phyloP scores from a whole-genome alignment of 2,797 vertebrate genomes.

The Poliocrania exsul region DNA sequence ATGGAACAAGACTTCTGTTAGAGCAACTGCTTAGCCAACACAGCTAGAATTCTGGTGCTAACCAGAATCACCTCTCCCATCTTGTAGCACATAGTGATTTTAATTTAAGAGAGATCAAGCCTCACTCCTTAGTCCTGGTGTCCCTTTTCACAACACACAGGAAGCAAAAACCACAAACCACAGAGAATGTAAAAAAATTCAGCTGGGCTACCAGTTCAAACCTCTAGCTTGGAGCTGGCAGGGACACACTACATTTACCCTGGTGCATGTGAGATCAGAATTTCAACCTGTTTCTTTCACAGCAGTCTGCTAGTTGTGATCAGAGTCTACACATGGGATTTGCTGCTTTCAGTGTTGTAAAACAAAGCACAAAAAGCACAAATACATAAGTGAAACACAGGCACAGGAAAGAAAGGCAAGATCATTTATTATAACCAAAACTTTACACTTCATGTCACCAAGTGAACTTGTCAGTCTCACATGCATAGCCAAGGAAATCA shows the following conservation, averaged over 20 bases:
- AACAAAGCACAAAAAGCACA: not conserved
- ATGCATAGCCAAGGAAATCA: conserved; percentile 48
- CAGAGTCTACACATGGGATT: conserved; percentile 14
- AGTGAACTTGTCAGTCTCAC: conserved; percentile 45
- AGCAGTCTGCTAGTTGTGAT: not conserved
- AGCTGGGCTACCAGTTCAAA: not conserved
- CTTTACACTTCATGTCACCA: conserved; percentile 13
- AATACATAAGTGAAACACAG: not conserved
- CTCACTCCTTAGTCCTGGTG: not conserved
- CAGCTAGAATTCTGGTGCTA: not conserved
- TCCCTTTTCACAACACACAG: not conserved
- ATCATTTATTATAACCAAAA: conserved; percentile 30
- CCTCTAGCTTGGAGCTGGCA: not conserved
- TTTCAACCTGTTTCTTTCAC: conserved; percentile 17
- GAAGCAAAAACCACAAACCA: conserved; percentile 21
- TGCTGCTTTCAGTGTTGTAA: conserved; percentile 22
- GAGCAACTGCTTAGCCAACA: not conserved
- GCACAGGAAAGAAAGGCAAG: not conserved
- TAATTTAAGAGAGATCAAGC: not conserved
- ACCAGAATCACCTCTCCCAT: not conserved
- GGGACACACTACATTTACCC: not conserved
- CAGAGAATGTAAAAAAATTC: not conserved
- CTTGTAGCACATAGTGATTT: not conserved
- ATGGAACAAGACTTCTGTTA: not conserved
- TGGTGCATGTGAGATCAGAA: not conserved